These are phyloP conservation scores for Lineus longissimus DNA, from an alignment of 1,140 invertebrate species.

Conservation along the genomic window DNA sequence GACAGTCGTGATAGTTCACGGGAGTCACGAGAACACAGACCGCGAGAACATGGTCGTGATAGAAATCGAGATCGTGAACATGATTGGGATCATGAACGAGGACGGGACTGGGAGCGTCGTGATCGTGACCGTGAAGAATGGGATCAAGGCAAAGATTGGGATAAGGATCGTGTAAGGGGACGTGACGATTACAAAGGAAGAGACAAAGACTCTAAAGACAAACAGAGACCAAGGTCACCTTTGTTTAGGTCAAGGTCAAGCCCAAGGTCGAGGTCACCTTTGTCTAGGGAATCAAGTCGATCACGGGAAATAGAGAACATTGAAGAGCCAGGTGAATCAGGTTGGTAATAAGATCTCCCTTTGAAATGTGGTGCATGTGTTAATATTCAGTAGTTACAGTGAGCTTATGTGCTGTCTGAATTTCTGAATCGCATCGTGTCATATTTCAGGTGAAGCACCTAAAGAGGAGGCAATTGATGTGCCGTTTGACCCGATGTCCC, in stretches of 20 bases:
- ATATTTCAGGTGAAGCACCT: too few species aligned
- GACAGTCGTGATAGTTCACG: constrained; percentile 21
- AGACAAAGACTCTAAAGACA: constrained; percentile 19
- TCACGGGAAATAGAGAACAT: too few species aligned
- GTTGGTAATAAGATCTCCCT: too few species aligned
- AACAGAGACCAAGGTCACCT: constrained; percentile 23
- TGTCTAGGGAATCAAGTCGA: not conserved
- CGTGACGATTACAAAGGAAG: constrained; percentile 29
- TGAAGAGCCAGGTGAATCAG: too few species aligned
- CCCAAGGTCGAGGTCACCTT: constrained; percentile 28
- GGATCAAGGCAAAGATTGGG: constrained; percentile 33
- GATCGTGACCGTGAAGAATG: constrained; percentile 29
- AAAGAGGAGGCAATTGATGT: too few species aligned
- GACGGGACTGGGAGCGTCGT: constrained; percentile 42
- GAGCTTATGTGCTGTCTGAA: too few species aligned
- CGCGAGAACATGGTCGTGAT: constrained; percentile 19
- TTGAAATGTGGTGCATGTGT: too few species aligned
- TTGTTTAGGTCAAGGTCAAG: constrained; percentile 22
- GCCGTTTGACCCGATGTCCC: too few species aligned
- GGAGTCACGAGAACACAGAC: constrained; percentile 21
- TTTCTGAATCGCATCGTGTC: too few species aligned
- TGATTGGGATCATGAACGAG: constrained; percentile 42
- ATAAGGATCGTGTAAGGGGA: constrained; percentile 28
- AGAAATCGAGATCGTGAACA: constrained; percentile 16
- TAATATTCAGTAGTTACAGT: too few species aligned